Conservation (phyloP, 2,113 vertebrate genomes). For the Phoenicopterus ruber region DNA sequence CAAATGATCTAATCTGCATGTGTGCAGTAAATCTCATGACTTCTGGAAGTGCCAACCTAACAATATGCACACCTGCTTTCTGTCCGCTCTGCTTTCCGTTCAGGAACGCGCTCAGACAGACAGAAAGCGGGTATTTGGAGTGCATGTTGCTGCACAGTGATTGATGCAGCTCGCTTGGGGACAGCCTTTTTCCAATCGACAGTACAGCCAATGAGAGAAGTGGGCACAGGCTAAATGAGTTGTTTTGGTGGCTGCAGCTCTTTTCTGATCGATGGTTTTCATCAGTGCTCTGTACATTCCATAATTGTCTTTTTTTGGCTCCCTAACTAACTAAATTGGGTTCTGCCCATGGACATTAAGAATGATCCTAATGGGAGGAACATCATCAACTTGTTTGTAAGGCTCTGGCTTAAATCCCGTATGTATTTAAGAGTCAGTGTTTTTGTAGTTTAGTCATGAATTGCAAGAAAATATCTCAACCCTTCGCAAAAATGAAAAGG, state of each 20-base stretch:
- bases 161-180: neutral
- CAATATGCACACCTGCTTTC: neutral
- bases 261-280: neutral
- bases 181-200: neutral
- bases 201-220: neutral
- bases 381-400: neutral
- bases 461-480: neutral
- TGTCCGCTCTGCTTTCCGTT: neutral
- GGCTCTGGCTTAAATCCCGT: neutral
- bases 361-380: neutral
- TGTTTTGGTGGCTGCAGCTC: neutral
- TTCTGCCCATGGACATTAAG: neutral
- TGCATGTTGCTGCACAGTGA: neutral
- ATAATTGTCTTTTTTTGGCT: neutral
- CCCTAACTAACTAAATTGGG: neutral
- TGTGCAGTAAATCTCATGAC: neutral
- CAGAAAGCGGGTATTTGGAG: neutral
- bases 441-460: neutral
- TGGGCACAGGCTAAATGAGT: neutral
- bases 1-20: neutral
- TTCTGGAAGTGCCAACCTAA: neutral
- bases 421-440: neutral
- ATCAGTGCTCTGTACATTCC: neutral
- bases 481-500: neutral
- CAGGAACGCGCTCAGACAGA: fast-evolving